A percentile compares a stretch with the other conserved stretches of the same genome.
These are phyloP conservation scores for Lithosia quadra DNA, from an alignment of 2,888 invertebrate species.

Conservation along the genomic window DNA sequence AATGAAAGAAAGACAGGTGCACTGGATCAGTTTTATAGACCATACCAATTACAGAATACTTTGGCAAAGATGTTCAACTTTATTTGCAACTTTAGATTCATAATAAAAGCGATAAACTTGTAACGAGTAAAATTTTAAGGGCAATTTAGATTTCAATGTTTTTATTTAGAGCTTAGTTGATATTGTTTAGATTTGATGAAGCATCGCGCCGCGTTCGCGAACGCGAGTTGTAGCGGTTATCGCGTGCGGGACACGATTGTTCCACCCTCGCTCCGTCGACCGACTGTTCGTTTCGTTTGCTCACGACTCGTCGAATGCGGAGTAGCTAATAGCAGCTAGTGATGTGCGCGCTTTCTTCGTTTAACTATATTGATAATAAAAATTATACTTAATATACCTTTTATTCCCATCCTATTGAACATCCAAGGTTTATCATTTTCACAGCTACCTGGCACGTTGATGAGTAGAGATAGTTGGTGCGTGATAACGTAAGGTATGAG, in stretches of 20 bases:
- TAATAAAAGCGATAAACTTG: slow-evolving; percentile 35
- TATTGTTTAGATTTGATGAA: slow-evolving; percentile 20
- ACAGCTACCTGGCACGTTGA: too few species aligned
- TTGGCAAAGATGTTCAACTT: slow-evolving; percentile 54
- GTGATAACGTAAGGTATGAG: too few species aligned
- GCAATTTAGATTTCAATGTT: background rate
- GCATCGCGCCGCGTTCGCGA: slow-evolving; percentile 28
- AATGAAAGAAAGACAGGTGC: slow-evolving; percentile 46
- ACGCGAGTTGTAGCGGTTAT: slow-evolving; percentile 13
- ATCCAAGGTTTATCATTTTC: too few species aligned
- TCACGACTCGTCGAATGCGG: slow-evolving; percentile 8
- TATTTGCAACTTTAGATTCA: slow-evolving; percentile 52
- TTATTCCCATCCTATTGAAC: too few species aligned
- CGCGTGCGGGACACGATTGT: slow-evolving; percentile 30
- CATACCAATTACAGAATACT: slow-evolving; percentile 53
- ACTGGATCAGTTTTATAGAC: slow-evolving; percentile 55
- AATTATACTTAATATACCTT: background rate
- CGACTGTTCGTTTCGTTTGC: slow-evolving; percentile 43
- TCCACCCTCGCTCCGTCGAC: slow-evolving; percentile 40
- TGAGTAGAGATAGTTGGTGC: too few species aligned
- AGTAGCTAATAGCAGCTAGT: slow-evolving; percentile 44
- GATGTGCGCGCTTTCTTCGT: slow-evolving; percentile 56
- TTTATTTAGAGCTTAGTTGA: slow-evolving; percentile 1
- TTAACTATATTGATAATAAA: slow-evolving; percentile 28
- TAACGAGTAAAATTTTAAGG: background rate